Evolutionary conservation across 2,888 invertebrate species (phyloP), one percentile per base, ranked within the genome.

Genomic region (Drosophila nr. perissopoda): DNA sequence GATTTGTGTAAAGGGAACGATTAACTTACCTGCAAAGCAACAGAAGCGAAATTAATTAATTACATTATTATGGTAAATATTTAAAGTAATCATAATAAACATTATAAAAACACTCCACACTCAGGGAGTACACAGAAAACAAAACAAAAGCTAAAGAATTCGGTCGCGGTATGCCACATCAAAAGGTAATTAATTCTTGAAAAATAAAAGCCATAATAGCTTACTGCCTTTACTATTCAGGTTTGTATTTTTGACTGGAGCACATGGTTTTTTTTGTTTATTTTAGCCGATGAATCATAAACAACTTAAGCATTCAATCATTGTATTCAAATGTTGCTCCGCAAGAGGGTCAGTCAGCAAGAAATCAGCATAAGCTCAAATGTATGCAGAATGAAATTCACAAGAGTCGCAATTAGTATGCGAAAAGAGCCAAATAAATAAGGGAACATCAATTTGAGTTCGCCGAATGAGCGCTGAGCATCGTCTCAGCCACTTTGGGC

Each of bases 11-110:
- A 75, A 78, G 52, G 57, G 67, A 82, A 82, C 82, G 73, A 70
- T 87, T 84, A 81, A 86, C 86, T 86, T 81, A 86, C 86, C 86
- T 86, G 81, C 38, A 86, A 89, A 57, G 78, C 82, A 83, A 79
- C 63, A 86, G 71, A 86, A 79, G 74, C 62, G 65, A 69, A 67
- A 76, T 70, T 74, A 83, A 71, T 73, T 84, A 84, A 83, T 84
- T 87, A 84, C 60, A 78, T 84, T 80, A 86, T 79, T 81, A 73
- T 61, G 58, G 36, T 36, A 59, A 57, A 56, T 54, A 62, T 56
- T 48, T 54, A 11, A 7, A 42, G 33, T 69, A 53, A 78, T 70
- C 57, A 74, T 51, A 63, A 69, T 49, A 65, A 69, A 69, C 51
- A 65, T 60, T 13, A 57, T 29, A 42, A 25, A 38, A 42, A 66